phyloP scores from a whole-genome alignment of 2,797 vertebrate species.

The Hydrocynus forskahlii region DNA sequence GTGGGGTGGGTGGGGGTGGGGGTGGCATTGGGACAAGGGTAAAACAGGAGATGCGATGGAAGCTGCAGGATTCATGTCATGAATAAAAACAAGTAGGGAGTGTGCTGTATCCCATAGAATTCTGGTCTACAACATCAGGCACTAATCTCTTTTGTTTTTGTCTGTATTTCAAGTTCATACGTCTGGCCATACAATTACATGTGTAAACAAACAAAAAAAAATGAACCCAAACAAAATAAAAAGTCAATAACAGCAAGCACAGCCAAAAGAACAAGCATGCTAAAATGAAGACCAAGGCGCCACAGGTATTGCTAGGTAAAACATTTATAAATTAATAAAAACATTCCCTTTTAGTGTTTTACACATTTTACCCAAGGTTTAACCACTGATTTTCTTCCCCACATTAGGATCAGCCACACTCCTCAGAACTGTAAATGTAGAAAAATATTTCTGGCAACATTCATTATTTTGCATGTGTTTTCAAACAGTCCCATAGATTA shows the following conservation, averaged over 20 bases:
- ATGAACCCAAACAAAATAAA: background rate
- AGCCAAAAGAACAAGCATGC: background rate
- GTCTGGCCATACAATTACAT: background rate
- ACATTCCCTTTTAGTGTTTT: conserved; percentile 84
- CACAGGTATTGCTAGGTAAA: conserved; percentile 78
- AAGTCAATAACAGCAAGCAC: background rate
- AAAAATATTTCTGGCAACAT: conserved; percentile 84
- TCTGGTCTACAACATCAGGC: background rate
- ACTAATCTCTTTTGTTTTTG: background rate
- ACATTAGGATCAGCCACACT: conserved; percentile 42
- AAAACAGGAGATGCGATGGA: background rate
- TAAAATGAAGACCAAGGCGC: conserved; percentile 62
- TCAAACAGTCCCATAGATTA: conserved; percentile 62
- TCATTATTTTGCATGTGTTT: conserved; percentile 72
- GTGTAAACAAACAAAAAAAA: background rate
- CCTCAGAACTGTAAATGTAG: conserved; percentile 75
- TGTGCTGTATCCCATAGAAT: background rate
- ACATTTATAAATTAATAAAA: conserved; percentile 87
- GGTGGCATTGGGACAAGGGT: too few relatives aligned
- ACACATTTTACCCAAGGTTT: conserved; percentile 68
- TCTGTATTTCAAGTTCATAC: conserved; percentile 10
- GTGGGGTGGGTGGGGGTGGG: too few relatives aligned
- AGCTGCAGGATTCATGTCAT: background rate
- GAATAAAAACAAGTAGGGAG: background rate
- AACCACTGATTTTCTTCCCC: conserved; percentile 58